These are phyloP conservation scores for Fragum whitleyi DNA, from an alignment of 2,888 invertebrate genomes.

Conservation along the genomic window DNA sequence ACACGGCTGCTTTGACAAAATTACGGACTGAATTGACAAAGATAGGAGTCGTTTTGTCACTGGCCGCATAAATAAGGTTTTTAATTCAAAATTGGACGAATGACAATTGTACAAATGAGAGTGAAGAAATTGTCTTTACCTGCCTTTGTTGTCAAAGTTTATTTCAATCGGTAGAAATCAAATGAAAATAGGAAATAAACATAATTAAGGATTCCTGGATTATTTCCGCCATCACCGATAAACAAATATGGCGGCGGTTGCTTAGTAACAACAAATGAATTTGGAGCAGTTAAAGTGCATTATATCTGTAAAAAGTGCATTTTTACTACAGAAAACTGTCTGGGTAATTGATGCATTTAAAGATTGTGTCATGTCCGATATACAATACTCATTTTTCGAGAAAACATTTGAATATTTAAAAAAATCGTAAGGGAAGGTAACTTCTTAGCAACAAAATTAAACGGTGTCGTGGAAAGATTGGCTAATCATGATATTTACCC, in stretches of 20 bases:
- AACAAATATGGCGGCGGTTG: constrained; percentile 73
- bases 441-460: constrained; percentile 18
- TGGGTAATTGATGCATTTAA: too few species aligned
- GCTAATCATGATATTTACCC: background rate
- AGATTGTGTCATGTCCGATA: too few species aligned
- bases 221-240: constrained; percentile 72
- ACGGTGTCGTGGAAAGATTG: background rate
- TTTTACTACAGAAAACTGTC: too few species aligned
- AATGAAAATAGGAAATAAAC: background rate
- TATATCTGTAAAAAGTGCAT: too few species aligned
- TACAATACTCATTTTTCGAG: background rate
- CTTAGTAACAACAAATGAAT: constrained; percentile 50
- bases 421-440: background rate
- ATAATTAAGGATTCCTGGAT: background rate
- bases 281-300: background rate
- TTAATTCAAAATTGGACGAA: too few species aligned
- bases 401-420: background rate
- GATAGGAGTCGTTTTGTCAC: too few species aligned
- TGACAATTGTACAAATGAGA: too few species aligned
- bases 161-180: background rate
- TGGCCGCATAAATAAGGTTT: too few species aligned
- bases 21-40: too few species aligned
- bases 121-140: background rate
- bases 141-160: background rate
- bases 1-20: too few species aligned